Evolutionary conservation across 2,113 vertebrate species (phyloP).

Genomic region (Azemiops feae): DNA sequence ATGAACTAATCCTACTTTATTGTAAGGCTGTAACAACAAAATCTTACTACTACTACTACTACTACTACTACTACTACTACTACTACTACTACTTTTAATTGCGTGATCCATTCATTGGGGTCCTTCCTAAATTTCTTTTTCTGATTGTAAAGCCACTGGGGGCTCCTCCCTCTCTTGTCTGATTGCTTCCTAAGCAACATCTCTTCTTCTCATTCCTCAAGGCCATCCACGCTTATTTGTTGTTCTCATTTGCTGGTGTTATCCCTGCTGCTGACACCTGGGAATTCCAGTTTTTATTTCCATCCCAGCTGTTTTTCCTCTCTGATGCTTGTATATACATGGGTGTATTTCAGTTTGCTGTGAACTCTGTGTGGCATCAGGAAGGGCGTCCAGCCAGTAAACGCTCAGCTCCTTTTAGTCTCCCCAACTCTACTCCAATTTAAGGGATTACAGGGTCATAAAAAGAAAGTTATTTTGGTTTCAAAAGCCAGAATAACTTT

Average conservation of each 20-base stretch:
- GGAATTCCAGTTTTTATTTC: background rate
- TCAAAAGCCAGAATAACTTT: background rate
- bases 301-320: background rate
- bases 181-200: background rate
- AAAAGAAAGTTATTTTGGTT: background rate
- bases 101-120: background rate
- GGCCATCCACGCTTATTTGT: background rate
- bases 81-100: background rate
- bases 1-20: too few species aligned
- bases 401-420: background rate
- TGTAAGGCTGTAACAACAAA: too few species aligned
- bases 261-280: background rate
- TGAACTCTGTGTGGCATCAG: background rate
- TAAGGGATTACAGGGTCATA: background rate
- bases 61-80: too few species aligned
- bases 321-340: background rate
- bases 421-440: background rate
- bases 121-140: background rate
- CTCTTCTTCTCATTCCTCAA: background rate
- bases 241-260: background rate
- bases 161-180: background rate
- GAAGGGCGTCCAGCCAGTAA: background rate
- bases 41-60: too few species aligned
- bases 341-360: background rate
- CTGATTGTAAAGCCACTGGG: background rate